Conservation (phyloP, 2,888 invertebrate genomes). For the Chirona hameri region DNA sequence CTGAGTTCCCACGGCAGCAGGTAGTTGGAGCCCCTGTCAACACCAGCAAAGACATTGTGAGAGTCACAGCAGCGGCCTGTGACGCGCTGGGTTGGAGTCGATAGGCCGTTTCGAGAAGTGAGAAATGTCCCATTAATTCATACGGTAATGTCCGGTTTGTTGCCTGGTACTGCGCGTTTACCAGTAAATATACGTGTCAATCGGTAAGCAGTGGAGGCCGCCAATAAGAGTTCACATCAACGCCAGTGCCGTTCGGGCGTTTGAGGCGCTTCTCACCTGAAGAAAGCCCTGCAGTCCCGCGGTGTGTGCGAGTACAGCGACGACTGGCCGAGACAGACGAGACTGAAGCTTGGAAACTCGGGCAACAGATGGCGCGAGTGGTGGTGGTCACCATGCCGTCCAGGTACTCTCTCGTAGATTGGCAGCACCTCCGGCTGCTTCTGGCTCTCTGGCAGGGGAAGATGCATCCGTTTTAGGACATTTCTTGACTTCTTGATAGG, state of each 20-base stretch:
- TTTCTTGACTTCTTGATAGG: no score
- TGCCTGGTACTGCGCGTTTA: no score
- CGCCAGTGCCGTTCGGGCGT: no score
- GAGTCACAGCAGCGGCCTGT: no score
- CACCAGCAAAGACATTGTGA: constrained; percentile 44
- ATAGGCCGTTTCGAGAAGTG: no score
- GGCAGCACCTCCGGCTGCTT: constrained; percentile 32
- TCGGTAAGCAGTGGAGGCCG: no score
- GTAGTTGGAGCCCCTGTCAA: constrained; percentile 81
- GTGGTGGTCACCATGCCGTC: constrained; percentile 37
- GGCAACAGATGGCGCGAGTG: constrained; percentile 62
- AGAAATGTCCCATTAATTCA: no score
- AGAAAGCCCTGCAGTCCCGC: constrained; percentile 31
- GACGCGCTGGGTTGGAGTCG: no score
- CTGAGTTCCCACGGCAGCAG: constrained; percentile 91
- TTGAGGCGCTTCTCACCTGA: background rate
- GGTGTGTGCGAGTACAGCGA: constrained; percentile 77
- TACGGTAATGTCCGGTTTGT: no score
- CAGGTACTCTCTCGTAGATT: constrained; percentile 37
- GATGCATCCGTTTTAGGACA: no score
- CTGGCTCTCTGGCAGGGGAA: background rate
- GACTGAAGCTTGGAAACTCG: constrained; percentile 83
- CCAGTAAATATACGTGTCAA: no score
- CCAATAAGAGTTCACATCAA: no score
- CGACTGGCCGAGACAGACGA: constrained; percentile 84